A percentile compares a stretch with the other conserved stretches of the same genome.
phyloP scores from a whole-genome alignment of 2,113 vertebrate genomes.

The Monopterus albus region DNA sequence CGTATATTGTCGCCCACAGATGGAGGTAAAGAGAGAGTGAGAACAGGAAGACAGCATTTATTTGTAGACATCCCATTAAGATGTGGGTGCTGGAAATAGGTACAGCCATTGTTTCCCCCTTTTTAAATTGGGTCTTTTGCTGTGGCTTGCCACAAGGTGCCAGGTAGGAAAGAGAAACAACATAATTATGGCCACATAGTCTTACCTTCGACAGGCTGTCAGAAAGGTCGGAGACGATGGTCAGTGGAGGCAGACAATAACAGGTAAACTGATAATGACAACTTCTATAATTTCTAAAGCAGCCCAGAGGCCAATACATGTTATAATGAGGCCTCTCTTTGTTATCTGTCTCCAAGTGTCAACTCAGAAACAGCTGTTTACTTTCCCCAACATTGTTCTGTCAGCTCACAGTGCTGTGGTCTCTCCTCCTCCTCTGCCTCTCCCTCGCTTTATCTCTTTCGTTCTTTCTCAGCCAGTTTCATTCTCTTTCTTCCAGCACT shows the following conservation, averaged over 20 bases:
- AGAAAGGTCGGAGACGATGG: slow-evolving; percentile 25
- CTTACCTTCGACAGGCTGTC: slow-evolving; percentile 25
- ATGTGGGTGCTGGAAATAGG: slow-evolving; percentile 24
- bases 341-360: slow-evolving; percentile 38
- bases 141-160: slow-evolving; percentile 28
- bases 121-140: slow-evolving; percentile 42
- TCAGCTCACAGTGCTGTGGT: background rate
- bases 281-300: slow-evolving; percentile 36
- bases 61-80: background rate
- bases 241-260: background rate
- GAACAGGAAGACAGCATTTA: background rate
- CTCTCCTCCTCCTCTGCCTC: background rate
- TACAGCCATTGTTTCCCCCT: slow-evolving; percentile 12
- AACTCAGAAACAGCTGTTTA: slow-evolving; percentile 43
- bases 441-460: background rate
- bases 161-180: slow-evolving; percentile 17
- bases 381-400: slow-evolving; percentile 21
- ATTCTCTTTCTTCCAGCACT: slow-evolving; percentile 4
- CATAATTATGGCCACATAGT: slow-evolving; percentile 44
- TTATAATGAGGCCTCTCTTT: slow-evolving; percentile 49
- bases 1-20: slow-evolving; percentile 45
- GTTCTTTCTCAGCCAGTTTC: slow-evolving; percentile 1
- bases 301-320: slow-evolving; percentile 19
- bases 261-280: slow-evolving; percentile 44
- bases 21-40: background rate